Evolutionary conservation across 2,888 invertebrate species (phyloP).

Genomic region (Tillus elongatus): DNA sequence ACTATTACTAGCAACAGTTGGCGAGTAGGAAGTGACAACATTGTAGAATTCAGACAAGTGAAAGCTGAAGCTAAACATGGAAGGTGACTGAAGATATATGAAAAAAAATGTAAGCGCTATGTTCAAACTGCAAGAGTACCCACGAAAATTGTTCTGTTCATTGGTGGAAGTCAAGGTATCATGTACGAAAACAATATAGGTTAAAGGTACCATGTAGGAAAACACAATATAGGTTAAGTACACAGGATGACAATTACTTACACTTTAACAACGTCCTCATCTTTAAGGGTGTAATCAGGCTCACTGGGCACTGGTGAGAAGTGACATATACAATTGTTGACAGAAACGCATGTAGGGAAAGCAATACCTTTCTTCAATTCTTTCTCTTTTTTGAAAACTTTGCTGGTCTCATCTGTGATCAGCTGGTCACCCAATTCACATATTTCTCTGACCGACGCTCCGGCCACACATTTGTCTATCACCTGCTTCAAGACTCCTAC

Average conservation of each 20-base stretch:
- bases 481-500: conserved; percentile 83
- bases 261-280: conserved; percentile 96
- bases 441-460: conserved; percentile 80
- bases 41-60: too few relatives aligned
- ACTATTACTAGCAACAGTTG: too few relatives aligned
- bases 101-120: too few relatives aligned
- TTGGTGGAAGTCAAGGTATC: too few relatives aligned
- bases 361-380: conserved; percentile 97
- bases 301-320: conserved; percentile 95
- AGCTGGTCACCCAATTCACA: conserved; percentile 88
- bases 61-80: too few relatives aligned
- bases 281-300: conserved; percentile 73
- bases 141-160: too few relatives aligned
- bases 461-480: conserved; percentile 76
- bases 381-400: conserved; percentile 97
- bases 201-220: too few relatives aligned
- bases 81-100: too few relatives aligned
- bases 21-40: too few relatives aligned
- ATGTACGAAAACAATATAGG: too few relatives aligned
- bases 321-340: conserved; percentile 99
- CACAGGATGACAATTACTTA: conserved; percentile 56
- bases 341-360: conserved; percentile 96
- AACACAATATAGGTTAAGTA: neutral
- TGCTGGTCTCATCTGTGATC: conserved; percentile 82
- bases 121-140: too few relatives aligned